These are phyloP conservation scores for Pan paniscus DNA, from an alignment of 2,113 vertebrate genomes.

Conservation along the genomic window DNA sequence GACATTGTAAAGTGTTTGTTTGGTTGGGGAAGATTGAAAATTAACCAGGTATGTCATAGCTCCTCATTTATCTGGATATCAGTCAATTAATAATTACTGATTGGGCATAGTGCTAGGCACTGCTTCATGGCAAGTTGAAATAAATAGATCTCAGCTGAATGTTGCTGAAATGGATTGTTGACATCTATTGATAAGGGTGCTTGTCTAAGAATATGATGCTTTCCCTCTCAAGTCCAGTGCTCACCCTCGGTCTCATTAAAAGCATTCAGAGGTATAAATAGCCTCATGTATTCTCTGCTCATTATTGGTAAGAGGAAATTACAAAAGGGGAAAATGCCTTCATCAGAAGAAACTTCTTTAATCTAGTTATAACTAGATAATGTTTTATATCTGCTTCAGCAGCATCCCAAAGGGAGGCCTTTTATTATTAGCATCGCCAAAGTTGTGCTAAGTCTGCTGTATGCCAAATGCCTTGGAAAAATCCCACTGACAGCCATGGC, in stretches of 20 bases:
- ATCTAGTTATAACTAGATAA: slow-evolving; percentile 58
- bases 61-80: not conserved
- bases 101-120: not conserved
- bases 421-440: slow-evolving; percentile 56
- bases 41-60: not conserved
- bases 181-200: not conserved
- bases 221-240: not conserved
- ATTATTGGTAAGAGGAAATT: slow-evolving; percentile 48
- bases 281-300: not conserved
- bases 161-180: not conserved
- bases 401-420: slow-evolving; percentile 36
- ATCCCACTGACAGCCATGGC: slow-evolving; percentile 40
- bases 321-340: slow-evolving; percentile 11
- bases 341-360: slow-evolving; percentile 61
- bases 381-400: slow-evolving; percentile 59
- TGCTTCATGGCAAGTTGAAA: not conserved
- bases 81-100: not conserved
- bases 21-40: not conserved
- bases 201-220: not conserved
- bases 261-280: not conserved
- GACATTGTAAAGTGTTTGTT: not conserved
- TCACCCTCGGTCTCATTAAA: not conserved
- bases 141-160: not conserved
- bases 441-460: not conserved
- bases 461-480: slow-evolving; percentile 49